Evolutionary conservation across 2,797 vertebrate species (phyloP).

Genomic region (Sebastes miniatus): DNA sequence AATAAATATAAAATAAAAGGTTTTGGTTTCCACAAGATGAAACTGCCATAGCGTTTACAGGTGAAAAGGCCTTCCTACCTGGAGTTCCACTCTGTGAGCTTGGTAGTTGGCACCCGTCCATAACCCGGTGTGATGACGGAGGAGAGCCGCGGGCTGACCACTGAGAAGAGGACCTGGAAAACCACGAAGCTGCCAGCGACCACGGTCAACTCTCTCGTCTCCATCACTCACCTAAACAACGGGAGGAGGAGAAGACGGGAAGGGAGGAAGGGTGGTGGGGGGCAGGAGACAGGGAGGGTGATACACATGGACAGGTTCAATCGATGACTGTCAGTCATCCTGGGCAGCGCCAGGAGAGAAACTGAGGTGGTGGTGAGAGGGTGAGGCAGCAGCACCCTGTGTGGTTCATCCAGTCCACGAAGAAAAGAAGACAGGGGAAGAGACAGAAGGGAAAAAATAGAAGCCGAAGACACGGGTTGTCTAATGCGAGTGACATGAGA

Average conservation of each 20-base stretch:
- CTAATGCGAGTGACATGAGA: constrained; percentile 46
- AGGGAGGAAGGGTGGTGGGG: background rate
- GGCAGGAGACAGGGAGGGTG: constrained; percentile 23
- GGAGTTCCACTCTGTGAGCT: constrained; percentile 87
- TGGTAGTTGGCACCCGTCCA: constrained; percentile 69
- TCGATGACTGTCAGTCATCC: constrained; percentile 52
- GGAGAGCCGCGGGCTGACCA: constrained; percentile 82
- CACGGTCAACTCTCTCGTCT: constrained; percentile 84
- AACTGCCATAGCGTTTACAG: background rate
- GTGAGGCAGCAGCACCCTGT: constrained; percentile 3
- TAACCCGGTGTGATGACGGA: constrained; percentile 71
- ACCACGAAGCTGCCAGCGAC: constrained; percentile 83
- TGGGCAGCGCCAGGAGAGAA: constrained; percentile 2
- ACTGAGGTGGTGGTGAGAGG: constrained; percentile 10
- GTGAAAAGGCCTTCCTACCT: constrained; percentile 71
- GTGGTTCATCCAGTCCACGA: constrained; percentile 21
- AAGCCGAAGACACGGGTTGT: constrained; percentile 28
- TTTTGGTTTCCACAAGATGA: background rate
- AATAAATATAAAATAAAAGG: background rate
- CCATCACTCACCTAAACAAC: constrained; percentile 82
- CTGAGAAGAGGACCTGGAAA: constrained; percentile 86
- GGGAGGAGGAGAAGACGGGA: constrained; percentile 1
- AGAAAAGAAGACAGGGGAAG: constrained; percentile 25
- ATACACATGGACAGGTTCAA: constrained; percentile 56
- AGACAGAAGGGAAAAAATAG: constrained; percentile 8